A percentile compares a stretch with the other conserved stretches of the same genome.
Conservation (phyloP, 2,797 vertebrate genomes). For the Diplodus puntazzo region DNA sequence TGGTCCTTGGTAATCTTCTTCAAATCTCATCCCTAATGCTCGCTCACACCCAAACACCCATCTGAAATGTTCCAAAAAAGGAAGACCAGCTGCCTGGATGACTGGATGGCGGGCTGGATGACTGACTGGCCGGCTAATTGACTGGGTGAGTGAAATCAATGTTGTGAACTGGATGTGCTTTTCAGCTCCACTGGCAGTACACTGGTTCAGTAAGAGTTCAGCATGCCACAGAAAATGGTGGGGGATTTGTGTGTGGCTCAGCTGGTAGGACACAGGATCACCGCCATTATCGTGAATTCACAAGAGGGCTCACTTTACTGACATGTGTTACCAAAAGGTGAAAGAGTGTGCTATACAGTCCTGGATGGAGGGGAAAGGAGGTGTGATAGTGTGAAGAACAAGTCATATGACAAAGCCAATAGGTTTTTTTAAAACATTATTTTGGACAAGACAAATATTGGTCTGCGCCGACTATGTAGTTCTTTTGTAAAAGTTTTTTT, state of each 20-base stretch:
- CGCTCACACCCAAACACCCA: slow-evolving; percentile 77
- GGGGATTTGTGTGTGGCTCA: slow-evolving; percentile 52
- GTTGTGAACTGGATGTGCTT: slow-evolving; percentile 73
- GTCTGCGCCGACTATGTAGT: too few relatives aligned
- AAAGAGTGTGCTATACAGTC: background rate
- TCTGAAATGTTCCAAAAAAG: slow-evolving; percentile 65
- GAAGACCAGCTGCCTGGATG: slow-evolving; percentile 43
- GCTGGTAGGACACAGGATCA: slow-evolving; percentile 45
- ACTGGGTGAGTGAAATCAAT: slow-evolving; percentile 75
- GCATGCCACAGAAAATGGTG: slow-evolving; percentile 59
- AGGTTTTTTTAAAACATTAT: too few relatives aligned
- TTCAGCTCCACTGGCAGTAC: slow-evolving; percentile 65
- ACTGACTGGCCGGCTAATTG: slow-evolving; percentile 59
- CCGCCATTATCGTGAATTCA: slow-evolving; percentile 4
- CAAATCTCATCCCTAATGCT: slow-evolving; percentile 75
- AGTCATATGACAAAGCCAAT: background rate
- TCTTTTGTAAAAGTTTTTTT: too few relatives aligned
- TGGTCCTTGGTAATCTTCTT: slow-evolving; percentile 73
- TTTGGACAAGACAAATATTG: too few relatives aligned
- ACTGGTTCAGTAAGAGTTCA: slow-evolving; percentile 75
- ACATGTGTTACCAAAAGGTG: slow-evolving; percentile 16
- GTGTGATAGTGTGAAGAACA: background rate
- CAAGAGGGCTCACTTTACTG: slow-evolving; percentile 10
- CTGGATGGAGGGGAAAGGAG: background rate
- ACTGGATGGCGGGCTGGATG: slow-evolving; percentile 44